phyloP scores from a whole-genome alignment of 2,888 invertebrate species.

The Chloromyia formosa region DNA sequence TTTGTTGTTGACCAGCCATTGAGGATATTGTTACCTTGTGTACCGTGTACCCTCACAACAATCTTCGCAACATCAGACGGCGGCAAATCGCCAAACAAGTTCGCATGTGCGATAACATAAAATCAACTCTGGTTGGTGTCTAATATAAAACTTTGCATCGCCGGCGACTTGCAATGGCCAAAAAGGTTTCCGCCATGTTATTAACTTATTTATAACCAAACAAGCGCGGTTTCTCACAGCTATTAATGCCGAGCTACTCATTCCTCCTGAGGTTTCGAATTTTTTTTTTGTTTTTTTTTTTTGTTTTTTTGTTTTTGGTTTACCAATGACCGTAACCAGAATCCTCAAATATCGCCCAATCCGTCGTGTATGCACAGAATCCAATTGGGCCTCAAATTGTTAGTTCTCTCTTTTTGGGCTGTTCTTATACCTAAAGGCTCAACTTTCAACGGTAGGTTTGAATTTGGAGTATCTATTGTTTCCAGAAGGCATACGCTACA shows the following conservation, averaged over 20 bases:
- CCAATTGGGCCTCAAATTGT: constrained; percentile 22
- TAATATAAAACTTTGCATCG: constrained; percentile 34
- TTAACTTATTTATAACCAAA: constrained; percentile 64
- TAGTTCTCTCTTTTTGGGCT: background rate
- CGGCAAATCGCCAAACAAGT: constrained; percentile 37
- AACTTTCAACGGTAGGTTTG: constrained; percentile 15
- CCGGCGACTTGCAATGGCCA: constrained; percentile 45
- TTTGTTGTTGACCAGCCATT: constrained; percentile 38
- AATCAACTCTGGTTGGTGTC: constrained; percentile 43
- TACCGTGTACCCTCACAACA: constrained; percentile 26
- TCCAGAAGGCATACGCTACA: constrained; percentile 23
- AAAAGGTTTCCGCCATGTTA: constrained; percentile 62
- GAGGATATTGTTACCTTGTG: constrained; percentile 38
- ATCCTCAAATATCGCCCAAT: constrained; percentile 34
- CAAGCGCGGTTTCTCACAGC: constrained; percentile 54
- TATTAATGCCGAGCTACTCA: constrained; percentile 49
- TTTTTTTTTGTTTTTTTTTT: constrained; percentile 3
- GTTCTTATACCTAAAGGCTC: constrained; percentile 17
- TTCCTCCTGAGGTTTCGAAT: constrained; percentile 39
- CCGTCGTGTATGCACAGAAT: background rate
- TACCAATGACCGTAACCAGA: constrained; percentile 10
- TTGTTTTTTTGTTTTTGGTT: background rate
- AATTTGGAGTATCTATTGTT: constrained; percentile 29
- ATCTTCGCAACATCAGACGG: constrained; percentile 20
- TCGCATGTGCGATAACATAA: constrained; percentile 45